Percentiles rank a stretch among this genome's conserved stretches.
phyloP scores from a whole-genome alignment of 2,113 vertebrate genomes.

The Rhinopithecus roxellana region DNA sequence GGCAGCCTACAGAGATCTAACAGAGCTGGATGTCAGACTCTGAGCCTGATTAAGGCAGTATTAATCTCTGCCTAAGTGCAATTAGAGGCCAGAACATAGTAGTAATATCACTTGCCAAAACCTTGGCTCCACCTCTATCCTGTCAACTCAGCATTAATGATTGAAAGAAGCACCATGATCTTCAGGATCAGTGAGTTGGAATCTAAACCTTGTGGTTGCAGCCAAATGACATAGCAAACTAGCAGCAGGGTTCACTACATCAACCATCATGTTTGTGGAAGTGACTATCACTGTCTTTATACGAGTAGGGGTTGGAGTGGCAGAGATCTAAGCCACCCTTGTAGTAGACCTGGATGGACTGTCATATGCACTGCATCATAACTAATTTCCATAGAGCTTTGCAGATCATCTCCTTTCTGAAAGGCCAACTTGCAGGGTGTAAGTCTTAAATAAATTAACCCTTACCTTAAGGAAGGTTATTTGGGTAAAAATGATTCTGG shows the following conservation, averaged over 20 bases:
- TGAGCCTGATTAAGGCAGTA: not conserved
- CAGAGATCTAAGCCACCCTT: not conserved
- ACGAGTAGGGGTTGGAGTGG: not conserved
- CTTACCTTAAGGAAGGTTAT: not conserved
- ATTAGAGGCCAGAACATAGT: not conserved
- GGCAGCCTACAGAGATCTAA: not conserved
- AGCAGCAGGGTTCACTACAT: not conserved
- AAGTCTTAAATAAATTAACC: not conserved
- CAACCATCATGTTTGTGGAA: not conserved
- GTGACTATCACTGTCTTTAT: not conserved
- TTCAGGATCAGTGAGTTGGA: not conserved
- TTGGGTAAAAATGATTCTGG: not conserved
- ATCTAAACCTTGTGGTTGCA: not conserved
- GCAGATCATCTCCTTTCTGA: not conserved
- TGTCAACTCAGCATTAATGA: not conserved
- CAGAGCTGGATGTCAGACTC: not conserved
- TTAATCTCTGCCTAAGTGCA: not conserved
- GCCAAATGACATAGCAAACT: slow-evolving; percentile 1
- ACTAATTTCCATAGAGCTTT: not conserved
- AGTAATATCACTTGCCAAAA: not conserved
- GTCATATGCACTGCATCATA: not conserved
- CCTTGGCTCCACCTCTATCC: not conserved
- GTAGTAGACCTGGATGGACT: not conserved
- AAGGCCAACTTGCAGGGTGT: not conserved
- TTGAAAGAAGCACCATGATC: not conserved